Evolutionary conservation across 1,140 invertebrate genomes (phyloP), one percentile per base, ranked within the genome.

Genomic region (Drosophila sucinea): DNA sequence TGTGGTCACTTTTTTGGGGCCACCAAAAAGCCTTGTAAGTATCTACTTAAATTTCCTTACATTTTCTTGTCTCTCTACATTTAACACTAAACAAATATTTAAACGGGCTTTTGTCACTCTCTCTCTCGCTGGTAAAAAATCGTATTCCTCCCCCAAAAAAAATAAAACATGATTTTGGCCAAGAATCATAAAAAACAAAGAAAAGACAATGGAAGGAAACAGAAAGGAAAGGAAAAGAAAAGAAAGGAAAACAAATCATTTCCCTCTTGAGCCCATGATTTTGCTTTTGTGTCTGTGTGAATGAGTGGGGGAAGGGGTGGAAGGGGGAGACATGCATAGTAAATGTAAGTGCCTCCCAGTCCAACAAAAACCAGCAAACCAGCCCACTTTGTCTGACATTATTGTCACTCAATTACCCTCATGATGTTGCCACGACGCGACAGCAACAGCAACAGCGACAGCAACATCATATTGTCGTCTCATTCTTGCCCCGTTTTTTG

Each of bases 361-460:
- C 73, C 73, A 51, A 2, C 23, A 62, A 75, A 17, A 76, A 51
- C 63, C 51, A 65, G 60, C 38, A 75, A 71, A 60, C 84, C 71
- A 65, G 74, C 79, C 84, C 81, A 89, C 85, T 89, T 87, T 90
- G 85, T 90, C 81, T 81, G 87, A 87, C 83, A 91, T 91, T 91
- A 90, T 85, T 84, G 85, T 87, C 90, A 90, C 90, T 90, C 90
- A 91, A 91, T 91, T 91, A 91, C 90, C 90, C 90, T 91, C 77
- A 91, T 91, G 81, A 89, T 82, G 75, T 67, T 77, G 73, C 64
- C 61, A 60, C 40, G 67, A 74, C 62, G 70, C 79, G 61, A 51
- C 72, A 41, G 10, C 33, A 17, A 17, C 17, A 62, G 32, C 32
- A 33, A 33, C 38, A 40, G 38, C 40, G 8, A 47, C 44, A 25